Evolutionary conservation across 2,113 vertebrate species (phyloP).

Genomic region (Dasyurus viverrinus): DNA sequence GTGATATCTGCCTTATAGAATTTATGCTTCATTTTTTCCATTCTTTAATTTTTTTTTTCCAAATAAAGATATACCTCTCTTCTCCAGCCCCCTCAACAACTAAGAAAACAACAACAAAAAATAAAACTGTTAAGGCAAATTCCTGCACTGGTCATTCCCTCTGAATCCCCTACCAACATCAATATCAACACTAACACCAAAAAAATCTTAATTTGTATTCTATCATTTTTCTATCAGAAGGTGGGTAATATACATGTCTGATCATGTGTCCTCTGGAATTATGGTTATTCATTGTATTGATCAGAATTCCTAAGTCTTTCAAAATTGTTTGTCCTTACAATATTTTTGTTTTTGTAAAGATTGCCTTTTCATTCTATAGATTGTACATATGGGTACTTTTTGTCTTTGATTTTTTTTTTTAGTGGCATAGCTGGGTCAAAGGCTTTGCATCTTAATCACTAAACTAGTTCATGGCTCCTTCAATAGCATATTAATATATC

Average conservation of each 20-base stretch:
- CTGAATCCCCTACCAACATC: not conserved
- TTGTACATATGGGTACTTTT: not conserved
- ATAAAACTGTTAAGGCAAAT: not conserved
- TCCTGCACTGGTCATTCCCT: not conserved
- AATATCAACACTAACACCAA: no score
- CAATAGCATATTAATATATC: not conserved
- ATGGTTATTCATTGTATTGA: not conserved
- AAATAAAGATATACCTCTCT: not conserved
- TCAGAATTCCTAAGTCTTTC: not conserved
- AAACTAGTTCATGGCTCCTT: not conserved
- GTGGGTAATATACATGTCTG: not conserved
- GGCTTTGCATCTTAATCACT: not conserved
- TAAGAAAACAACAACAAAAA: not conserved
- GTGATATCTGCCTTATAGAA: not conserved
- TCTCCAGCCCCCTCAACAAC: not conserved
- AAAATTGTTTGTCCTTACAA: not conserved
- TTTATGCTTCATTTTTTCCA: not conserved
- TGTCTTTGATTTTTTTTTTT: not conserved
- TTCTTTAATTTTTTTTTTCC: not conserved
- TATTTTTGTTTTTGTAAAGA: not conserved
- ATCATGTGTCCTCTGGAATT: not conserved
- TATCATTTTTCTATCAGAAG: not conserved
- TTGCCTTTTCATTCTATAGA: not conserved
- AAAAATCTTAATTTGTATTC: not conserved
- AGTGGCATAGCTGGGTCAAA: not conserved